Evolutionary conservation across 2,113 vertebrate genomes (phyloP), one percentile per base, ranked within the genome.

Genomic region (Cyrtonyx montezumae): DNA sequence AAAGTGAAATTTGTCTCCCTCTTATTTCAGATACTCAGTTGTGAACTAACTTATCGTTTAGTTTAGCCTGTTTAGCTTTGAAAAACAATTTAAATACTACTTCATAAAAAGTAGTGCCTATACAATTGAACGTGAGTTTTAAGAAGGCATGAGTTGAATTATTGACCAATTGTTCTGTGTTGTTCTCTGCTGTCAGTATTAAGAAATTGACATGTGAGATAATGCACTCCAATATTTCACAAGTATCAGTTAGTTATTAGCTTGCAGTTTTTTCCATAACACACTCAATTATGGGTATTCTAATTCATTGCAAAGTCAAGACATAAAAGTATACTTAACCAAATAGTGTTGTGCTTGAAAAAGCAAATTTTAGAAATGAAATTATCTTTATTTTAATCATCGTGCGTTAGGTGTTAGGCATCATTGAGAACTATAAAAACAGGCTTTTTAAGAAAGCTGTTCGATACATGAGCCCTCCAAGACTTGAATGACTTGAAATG

Each of bases 241-340:
- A 66, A 71, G 28, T 6, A 3, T 80, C 62, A 86, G 28, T 88
- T 92, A 40, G 42, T 62, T 87, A 62, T 45, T 93, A 74, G 49
- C 32, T 91, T 84, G 42, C 49, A 82, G 5, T 70, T 92, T 81
- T 79, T 79, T 87, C 81, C 40, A 9, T 23, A 84, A 77, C 32
- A 49, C 21, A 0, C 26, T 83, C 46, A 30, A 14, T 18, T 81
- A 58, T 85, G 30, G n/a, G 22, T 43, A 13, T 56, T 65, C 18
- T 93, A 79, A 90, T 51, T 95, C 66, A 49, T 69, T 91, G 55
- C 82, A 43, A 91, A 48, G 66, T 79, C 81, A 93, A 84, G 73
- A 66, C 79, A 89, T 91, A 92, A 58, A 83, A 83, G 94, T 94
- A 84, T 81, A 81, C 43, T 83, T 91, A 86, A 69, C n/a, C 15